Evolutionary conservation across 2,113 vertebrate species (phyloP), one percentile per base, ranked within the genome.

Genomic region (Ptyas mucosa): DNA sequence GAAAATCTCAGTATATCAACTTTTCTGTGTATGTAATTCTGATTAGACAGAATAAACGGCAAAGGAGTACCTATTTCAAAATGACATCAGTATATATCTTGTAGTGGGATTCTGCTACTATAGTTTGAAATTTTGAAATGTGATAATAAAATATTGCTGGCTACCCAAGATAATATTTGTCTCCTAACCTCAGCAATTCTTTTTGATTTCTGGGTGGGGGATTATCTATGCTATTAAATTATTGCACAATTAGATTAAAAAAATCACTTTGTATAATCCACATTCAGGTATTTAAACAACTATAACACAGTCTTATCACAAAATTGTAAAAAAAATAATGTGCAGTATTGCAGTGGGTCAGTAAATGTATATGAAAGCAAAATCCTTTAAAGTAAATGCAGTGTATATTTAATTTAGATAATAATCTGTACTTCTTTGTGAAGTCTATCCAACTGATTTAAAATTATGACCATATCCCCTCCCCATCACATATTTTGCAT

Each of bases 401-500:
- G 54, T 75, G 14, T 92, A 29, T n/a, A 75, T 86, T n/a, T 58
- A 58, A 52, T 52, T 21, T 21, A 86, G 49, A 29, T 34, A 46
- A 52, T 58, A 89, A 29, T 23, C 14, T 93, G 46, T 20, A 93
- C 23, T 89, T 54, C 58, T 85, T 87, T 61, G 46, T 91, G 89
- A 90, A 64, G 88, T 94, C 92, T 93, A 95, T 96, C 94, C 95
- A 95, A 96, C 95, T 95, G 95, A 95, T 94, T 95, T 95, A 96
- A 94, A 94, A 92, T 96, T 94, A 97, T 97, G 93, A 96, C 95
- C 96, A 95, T 95, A 95, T 95, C 97, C 98, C 98, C 97, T 98
- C 98, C 97, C 97, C 98, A 96, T 97, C 97, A 95, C 98, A 98
- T 98, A 97, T 98, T 97, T 97, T 8, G 81, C 98, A 99, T 99